Evolutionary conservation across 2,113 vertebrate genomes (phyloP), one percentile per base, ranked within the genome.

Genomic region (Thymallus thymallus): DNA sequence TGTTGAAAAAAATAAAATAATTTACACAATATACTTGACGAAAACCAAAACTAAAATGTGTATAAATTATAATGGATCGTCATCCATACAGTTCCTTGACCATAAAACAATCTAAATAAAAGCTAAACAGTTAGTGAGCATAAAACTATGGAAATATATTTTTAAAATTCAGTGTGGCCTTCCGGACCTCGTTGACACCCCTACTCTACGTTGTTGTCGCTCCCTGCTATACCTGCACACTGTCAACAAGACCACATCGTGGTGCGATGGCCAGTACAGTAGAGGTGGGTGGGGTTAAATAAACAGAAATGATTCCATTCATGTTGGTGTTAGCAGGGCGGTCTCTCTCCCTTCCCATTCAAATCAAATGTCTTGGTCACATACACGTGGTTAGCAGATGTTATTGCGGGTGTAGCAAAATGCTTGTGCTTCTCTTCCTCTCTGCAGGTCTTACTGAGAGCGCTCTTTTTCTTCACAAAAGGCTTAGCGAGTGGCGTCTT

Each of bases 161-260:
- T n/a, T n/a, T n/a, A n/a, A n/a, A n/a, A n/a, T n/a, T n/a, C n/a
- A n/a, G n/a, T n/a, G n/a, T n/a, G n/a, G n/a, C n/a, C n/a, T n/a
- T n/a, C n/a, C n/a, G n/a, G n/a, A n/a, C n/a, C n/a, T n/a, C n/a
- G n/a, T n/a, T 90, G 89, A 91, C 26, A 26, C 26, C 26, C 26
- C 32, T 23, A 23, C 22, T 48, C 9, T 14, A 22, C 85, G 70
- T 79, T 78, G 82, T 78, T 85, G 78, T 79, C 75, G 83, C 76
- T 26, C 73, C 75, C 71, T 83, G 85, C 18, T n/a, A 13, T 48
- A 48, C 82, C 81, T 60, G 84, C 82, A 86, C 85, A 87, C 82
- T 77, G 76, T 14, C 10, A 4, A 24, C 26, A 26, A 26, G 1
- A 29, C 10, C 61, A 62, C 20, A 61, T 56, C 56, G 16, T 32